Evolutionary conservation across 2,113 vertebrate genomes (phyloP).

Genomic region (Theristicus caerulescens): DNA sequence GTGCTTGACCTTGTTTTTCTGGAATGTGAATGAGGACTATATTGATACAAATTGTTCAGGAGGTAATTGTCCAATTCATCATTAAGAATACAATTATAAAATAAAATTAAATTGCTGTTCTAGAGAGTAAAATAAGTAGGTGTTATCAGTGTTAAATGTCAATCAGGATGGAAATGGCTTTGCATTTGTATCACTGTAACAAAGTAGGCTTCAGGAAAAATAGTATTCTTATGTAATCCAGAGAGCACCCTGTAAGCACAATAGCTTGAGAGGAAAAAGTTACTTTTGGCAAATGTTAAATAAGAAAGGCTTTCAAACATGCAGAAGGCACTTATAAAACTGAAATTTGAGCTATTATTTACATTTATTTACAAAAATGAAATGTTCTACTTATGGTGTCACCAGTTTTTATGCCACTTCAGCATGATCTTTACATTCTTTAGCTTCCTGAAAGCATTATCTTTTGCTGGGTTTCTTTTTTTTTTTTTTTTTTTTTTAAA

Average conservation of each 20-base stretch:
- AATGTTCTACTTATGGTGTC: neutral
- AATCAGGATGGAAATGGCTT: neutral
- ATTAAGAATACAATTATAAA: slow-evolving; percentile 4
- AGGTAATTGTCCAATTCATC: neutral
- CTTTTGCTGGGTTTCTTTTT: neutral
- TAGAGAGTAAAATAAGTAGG: neutral
- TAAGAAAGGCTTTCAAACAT: neutral
- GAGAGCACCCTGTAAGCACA: neutral
- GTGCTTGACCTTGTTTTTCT: neutral
- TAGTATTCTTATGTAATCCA: neutral
- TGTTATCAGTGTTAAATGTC: neutral
- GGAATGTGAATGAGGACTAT: neutral
- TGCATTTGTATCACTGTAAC: neutral
- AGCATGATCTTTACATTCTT: neutral
- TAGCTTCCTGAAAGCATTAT: neutral
- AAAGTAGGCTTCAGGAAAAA: neutral
- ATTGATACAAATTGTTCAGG: neutral
- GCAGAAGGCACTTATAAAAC: neutral
- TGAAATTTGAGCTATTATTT: neutral
- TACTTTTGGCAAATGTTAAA: neutral
- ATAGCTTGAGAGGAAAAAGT: neutral
- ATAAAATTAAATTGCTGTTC: neutral
- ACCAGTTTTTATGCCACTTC: neutral
- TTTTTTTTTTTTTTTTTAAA: neutral
- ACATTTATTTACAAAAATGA: neutral